Percentiles rank a stretch among this genome's conserved stretches.
phyloP scores from a whole-genome alignment of 2,888 invertebrate species.

The Poecilus cupreus region DNA sequence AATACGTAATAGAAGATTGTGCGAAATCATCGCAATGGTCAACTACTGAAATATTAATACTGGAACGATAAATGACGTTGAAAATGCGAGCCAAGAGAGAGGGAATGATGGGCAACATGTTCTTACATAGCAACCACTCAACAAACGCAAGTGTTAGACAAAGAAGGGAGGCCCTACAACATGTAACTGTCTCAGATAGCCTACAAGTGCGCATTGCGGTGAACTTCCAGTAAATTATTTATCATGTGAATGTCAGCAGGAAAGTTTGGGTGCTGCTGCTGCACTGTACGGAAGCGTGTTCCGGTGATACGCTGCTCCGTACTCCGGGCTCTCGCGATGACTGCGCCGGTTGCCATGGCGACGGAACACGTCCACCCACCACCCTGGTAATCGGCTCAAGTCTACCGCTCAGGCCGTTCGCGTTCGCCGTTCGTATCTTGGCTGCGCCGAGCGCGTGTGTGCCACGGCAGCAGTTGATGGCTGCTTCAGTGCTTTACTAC shows the following conservation, averaged over 20 bases:
- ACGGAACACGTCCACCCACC: conserved; percentile 65
- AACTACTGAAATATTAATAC: too few relatives aligned
- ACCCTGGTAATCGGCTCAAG: conserved; percentile 68
- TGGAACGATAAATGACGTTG: too few relatives aligned
- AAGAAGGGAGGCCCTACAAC: too few relatives aligned
- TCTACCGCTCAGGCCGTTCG: conserved; percentile 22
- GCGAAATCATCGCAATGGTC: too few relatives aligned
- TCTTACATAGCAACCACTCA: too few relatives aligned
- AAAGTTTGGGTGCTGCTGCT: too few relatives aligned
- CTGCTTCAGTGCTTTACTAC: not conserved
- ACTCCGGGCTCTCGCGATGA: conserved; percentile 7
- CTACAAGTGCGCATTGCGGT: too few relatives aligned
- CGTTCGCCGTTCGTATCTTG: not conserved
- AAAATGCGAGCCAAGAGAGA: too few relatives aligned
- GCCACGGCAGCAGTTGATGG: not conserved
- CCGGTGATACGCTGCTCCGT: not conserved
- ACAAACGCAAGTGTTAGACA: too few relatives aligned
- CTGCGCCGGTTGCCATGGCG: conserved; percentile 49
- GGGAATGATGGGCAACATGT: too few relatives aligned
- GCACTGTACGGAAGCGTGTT: not conserved
- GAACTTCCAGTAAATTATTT: conserved; percentile 59
- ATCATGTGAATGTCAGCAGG: not conserved
- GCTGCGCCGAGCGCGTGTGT: not conserved
- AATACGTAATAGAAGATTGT: too few relatives aligned
- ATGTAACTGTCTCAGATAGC: too few relatives aligned